phyloP scores from a whole-genome alignment of 2,797 vertebrate species.

The Semaprochilodus insignis region DNA sequence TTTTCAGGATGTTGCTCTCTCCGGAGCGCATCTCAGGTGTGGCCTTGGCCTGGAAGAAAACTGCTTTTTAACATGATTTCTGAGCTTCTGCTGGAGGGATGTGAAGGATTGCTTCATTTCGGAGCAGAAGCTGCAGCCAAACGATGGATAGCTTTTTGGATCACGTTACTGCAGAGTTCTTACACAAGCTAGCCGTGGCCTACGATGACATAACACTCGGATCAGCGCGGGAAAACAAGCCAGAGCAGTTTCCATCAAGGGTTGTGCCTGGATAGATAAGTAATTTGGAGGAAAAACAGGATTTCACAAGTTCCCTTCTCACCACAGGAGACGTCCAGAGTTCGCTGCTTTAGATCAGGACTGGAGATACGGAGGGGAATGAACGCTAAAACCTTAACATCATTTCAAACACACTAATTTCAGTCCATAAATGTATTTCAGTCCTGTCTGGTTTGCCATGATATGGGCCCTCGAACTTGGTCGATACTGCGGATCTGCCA shows the following conservation, averaged over 20 bases:
- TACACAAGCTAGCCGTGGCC: background rate
- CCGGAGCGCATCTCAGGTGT: background rate
- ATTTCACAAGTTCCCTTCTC: no score
- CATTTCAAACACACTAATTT: no score
- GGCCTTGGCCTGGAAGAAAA: background rate
- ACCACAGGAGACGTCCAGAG: no score
- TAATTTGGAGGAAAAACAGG: background rate
- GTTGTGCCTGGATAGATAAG: background rate
- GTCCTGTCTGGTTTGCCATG: no score
- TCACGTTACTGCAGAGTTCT: background rate
- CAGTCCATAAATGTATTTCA: no score
- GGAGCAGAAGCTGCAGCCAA: background rate
- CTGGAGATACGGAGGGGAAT: no score
- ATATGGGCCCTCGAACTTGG: no score
- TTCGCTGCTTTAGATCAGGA: no score
- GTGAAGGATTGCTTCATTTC: background rate
- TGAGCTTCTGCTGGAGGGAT: background rate
- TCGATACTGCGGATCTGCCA: no score
- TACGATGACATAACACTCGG: background rate
- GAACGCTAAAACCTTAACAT: no score
- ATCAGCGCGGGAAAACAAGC: background rate
- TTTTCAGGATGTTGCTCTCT: no score
- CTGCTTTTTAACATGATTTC: background rate
- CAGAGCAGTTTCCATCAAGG: background rate
- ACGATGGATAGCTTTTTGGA: background rate